phyloP scores from a whole-genome alignment of 2,888 invertebrate species.

The Campaea margaritaria region DNA sequence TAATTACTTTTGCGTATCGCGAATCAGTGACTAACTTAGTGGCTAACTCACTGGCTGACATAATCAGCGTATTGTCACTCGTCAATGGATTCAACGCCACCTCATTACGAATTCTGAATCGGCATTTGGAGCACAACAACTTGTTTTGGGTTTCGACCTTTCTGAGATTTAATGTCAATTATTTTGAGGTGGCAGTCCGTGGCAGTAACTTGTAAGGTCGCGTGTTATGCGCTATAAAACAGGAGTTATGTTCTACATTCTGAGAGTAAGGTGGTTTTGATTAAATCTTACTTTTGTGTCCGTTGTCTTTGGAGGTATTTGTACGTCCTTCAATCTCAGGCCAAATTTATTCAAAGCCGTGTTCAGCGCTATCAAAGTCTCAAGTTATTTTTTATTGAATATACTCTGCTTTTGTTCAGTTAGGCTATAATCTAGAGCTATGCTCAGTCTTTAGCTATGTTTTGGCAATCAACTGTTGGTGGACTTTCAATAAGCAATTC shows the following conservation, averaged over 20 bases:
- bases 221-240: slow-evolving; percentile 35
- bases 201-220: slow-evolving; percentile 26
- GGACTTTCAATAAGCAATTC: too few relatives aligned
- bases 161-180: slow-evolving; percentile 25
- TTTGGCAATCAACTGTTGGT: too few relatives aligned
- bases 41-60: slow-evolving; percentile 6
- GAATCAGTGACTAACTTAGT: slow-evolving; percentile 24
- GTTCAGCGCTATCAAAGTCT: too few relatives aligned
- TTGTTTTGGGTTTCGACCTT: slow-evolving; percentile 20
- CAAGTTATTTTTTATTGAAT: too few relatives aligned
- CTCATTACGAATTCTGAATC: slow-evolving; percentile 8
- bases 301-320: slow-evolving; percentile 9
- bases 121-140: slow-evolving; percentile 9
- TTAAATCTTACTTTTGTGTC: slow-evolving; percentile 28
- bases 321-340: neutral
- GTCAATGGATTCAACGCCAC: slow-evolving; percentile 11
- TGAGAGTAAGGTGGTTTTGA: slow-evolving; percentile 26
- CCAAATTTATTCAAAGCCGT: neutral
- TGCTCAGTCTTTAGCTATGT: too few relatives aligned
- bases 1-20: slow-evolving; percentile 51
- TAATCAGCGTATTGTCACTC: slow-evolving; percentile 26
- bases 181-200: slow-evolving; percentile 27
- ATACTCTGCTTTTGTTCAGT: too few relatives aligned
- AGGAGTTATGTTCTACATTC: slow-evolving; percentile 22
- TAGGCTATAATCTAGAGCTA: too few relatives aligned